Evolutionary conservation across 2,797 vertebrate species (phyloP).

Genomic region (Helostoma temminkii): DNA sequence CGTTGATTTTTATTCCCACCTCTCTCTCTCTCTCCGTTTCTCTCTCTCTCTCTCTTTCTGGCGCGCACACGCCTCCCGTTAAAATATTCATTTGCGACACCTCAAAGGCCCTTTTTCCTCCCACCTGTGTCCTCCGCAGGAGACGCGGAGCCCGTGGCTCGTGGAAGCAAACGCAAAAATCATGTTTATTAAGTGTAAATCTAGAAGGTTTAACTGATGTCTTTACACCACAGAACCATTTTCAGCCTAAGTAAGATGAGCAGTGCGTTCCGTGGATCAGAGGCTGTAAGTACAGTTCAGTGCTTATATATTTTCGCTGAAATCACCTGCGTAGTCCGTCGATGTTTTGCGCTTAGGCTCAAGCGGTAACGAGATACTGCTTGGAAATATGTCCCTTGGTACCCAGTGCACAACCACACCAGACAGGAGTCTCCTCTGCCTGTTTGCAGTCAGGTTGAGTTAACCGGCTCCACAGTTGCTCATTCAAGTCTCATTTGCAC

Average conservation of each 20-base stretch:
- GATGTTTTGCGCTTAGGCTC: conserved; percentile 9
- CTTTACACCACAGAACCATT: background rate
- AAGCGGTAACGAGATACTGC: background rate
- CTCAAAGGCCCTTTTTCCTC: conserved; percentile 52
- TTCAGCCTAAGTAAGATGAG: background rate
- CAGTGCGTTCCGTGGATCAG: background rate
- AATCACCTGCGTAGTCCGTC: conserved; percentile 17
- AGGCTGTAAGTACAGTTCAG: background rate
- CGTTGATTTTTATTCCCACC: background rate
- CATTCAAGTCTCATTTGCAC: conserved; percentile 1
- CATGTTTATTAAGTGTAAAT: no score
- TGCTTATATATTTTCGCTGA: background rate
- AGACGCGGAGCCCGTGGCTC: background rate
- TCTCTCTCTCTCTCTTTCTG: conserved; percentile 1
- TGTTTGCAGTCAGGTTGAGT: background rate
- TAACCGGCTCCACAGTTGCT: background rate
- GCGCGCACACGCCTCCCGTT: conserved; percentile 21
- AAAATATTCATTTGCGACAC: conserved; percentile 57
- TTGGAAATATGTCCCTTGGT: conserved; percentile 12
- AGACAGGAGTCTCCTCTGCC: conserved; percentile 18
- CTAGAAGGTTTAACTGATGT: background rate
- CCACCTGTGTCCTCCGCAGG: conserved; percentile 40
- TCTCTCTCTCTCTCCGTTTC: background rate
- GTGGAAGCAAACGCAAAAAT: conserved; percentile 1
- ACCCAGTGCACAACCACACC: conserved; percentile 26